Evolutionary conservation across 1,140 invertebrate genomes (phyloP).

Genomic region (Periplaneta americana): DNA sequence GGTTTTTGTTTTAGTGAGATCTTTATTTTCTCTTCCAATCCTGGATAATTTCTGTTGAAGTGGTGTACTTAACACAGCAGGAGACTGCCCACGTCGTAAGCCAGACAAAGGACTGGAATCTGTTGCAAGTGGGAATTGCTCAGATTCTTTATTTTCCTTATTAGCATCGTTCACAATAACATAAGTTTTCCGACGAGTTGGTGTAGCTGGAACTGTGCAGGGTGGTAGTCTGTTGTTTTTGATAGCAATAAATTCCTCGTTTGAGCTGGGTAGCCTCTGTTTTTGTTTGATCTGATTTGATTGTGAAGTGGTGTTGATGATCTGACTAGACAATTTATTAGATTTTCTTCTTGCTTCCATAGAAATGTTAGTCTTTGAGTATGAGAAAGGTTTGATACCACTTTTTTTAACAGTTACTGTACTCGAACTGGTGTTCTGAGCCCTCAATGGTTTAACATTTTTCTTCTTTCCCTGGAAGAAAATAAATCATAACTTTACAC

Average conservation of each 20-base stretch:
- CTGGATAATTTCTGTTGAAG: background rate
- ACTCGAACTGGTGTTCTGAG: too few species aligned
- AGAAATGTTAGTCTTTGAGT: background rate
- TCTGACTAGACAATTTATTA: background rate
- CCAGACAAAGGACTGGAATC: background rate
- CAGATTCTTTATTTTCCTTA: background rate
- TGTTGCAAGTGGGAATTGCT: background rate
- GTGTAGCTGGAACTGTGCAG: constrained; percentile 2
- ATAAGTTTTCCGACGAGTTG: constrained; percentile 15
- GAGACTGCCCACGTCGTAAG: background rate
- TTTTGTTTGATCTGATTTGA: background rate
- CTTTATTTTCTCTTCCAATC: background rate
- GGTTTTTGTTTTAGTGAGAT: background rate
- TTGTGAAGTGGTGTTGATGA: background rate
- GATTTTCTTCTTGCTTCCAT: background rate
- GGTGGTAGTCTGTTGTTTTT: constrained; percentile 29
- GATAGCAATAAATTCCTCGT: constrained; percentile 27
- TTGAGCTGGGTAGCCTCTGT: constrained; percentile 12
- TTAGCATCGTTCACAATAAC: constrained; percentile 24
- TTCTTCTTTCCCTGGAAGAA: constrained; percentile 27
- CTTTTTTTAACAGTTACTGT: background rate
- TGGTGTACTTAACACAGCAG: background rate
- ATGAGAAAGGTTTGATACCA: background rate
- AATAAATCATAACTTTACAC: constrained; percentile 36
- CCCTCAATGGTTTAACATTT: constrained; percentile 6